Evolutionary conservation across 2,797 vertebrate species (phyloP).

Genomic region (Diceros bicornis): DNA sequence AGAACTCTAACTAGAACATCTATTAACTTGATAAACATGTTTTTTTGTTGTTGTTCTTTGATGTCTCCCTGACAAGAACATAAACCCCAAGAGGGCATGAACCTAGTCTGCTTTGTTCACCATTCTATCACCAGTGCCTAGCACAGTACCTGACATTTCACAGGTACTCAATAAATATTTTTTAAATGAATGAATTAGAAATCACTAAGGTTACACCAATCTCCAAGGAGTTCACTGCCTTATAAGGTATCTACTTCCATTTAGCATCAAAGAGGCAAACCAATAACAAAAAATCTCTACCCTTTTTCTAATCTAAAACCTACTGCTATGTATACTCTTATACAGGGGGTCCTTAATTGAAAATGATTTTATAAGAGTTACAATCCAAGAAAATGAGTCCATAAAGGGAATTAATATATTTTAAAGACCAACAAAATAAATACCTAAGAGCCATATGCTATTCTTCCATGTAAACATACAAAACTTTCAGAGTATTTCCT

Average conservation of each 20-base stretch:
- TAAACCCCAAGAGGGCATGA: not conserved
- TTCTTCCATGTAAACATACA: not conserved
- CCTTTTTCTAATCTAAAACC: slow-evolving; percentile 16
- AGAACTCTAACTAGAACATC: not conserved
- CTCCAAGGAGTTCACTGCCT: not conserved
- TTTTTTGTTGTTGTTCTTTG: not conserved
- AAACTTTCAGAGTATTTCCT: not conserved
- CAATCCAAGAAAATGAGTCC: not conserved
- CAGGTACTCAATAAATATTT: not conserved
- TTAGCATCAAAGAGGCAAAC: slow-evolving; percentile 2
- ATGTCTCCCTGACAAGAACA: not conserved
- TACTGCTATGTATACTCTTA: not conserved
- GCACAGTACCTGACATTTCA: not conserved
- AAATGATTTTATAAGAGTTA: slow-evolving; percentile 5
- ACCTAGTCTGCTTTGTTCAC: not conserved
- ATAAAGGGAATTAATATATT: not conserved
- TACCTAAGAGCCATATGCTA: not conserved
- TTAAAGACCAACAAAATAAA: slow-evolving; percentile 1
- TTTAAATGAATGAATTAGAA: not conserved
- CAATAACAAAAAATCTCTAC: not conserved
- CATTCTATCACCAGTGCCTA: not conserved
- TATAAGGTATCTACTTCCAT: not conserved
- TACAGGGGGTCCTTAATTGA: not conserved
- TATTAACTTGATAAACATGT: not conserved
- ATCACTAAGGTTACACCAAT: not conserved